Evolutionary conservation across 2,888 invertebrate genomes (phyloP), one percentile per base, ranked within the genome.

Genomic region (Lycophotia porphyrea): DNA sequence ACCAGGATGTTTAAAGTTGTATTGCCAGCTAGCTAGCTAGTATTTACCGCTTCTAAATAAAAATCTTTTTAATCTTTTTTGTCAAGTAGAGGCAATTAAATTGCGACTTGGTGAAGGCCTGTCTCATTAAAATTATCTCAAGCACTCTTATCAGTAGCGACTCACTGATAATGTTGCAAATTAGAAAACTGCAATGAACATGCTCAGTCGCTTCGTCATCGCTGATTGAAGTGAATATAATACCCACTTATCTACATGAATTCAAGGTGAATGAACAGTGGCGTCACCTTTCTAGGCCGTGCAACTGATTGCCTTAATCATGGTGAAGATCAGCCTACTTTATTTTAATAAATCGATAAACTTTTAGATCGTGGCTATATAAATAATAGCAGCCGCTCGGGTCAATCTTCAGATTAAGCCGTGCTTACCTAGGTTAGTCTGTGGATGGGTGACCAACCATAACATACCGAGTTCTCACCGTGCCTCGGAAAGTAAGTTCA

Each of bases 61-160:
- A 8, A 68, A 27, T 13, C 2, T 27, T 21, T 24, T 5, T 27
- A 27, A 61, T 69, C 0, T 21, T 15, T 36, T 36, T 69, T 18
- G 9, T 52, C n/a, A 42, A 44, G 69, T 55, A 31, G 7, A 13
- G 18, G 27, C 24, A 18, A 47, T 47, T 34, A 36, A 72, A 65
- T 47, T 31, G 2, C 1, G 69, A 70, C 52, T 77, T 34, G 39
- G 70, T 68, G 64, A 77, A 84, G 71, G 71, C 44, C 36, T 55
- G 15, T 34, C 34, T 72, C 84, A 65, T 82, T 71, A 74, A 55
- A 63, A 72, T 71, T 64, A 81, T 84, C 65, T 74, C 27, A 27
- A 84, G 77, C 58, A 68, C 63, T 52, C 27, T 71, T 77, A 80
- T 71, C 66, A 42, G 1, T 44, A 61, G 31, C 34, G 5, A 61